phyloP scores from a whole-genome alignment of 2,797 vertebrate genomes.

The Schizopygopsis malacanthus region DNA sequence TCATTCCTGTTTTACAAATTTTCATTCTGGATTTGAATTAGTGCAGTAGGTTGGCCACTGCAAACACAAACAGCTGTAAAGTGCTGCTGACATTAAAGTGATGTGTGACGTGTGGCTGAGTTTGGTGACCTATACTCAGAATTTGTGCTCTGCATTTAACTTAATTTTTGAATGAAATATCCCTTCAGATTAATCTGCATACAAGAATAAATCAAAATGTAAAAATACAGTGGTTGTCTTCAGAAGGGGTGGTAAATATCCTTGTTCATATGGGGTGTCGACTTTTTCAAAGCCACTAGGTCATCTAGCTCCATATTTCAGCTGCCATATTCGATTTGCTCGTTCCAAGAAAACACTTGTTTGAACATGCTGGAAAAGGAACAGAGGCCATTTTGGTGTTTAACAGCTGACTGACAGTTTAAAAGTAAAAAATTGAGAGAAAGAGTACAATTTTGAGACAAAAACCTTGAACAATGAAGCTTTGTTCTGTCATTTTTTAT shows the following conservation, averaged over 20 bases:
- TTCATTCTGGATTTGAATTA: no score
- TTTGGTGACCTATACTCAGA: no score
- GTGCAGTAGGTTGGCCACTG: no score
- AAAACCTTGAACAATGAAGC: neutral
- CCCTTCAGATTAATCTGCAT: neutral
- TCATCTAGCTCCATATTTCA: slow-evolving; percentile 72
- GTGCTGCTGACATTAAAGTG: neutral
- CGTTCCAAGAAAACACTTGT: neutral
- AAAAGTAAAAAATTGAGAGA: neutral
- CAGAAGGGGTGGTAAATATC: neutral
- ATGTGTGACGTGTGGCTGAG: no score
- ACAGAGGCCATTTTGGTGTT: neutral
- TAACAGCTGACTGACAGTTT: neutral
- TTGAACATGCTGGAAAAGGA: neutral
- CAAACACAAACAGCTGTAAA: neutral
- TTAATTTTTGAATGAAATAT: neutral
- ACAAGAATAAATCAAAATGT: neutral
- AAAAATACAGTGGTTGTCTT: neutral
- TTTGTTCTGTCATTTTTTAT: neutral
- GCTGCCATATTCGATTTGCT: slow-evolving; percentile 70
- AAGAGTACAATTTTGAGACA: neutral
- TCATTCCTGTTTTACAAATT: neutral
- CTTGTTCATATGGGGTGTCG: neutral
- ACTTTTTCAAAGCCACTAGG: slow-evolving; percentile 41
- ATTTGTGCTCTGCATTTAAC: no score